A percentile compares a stretch with the other conserved stretches of the same genome.
Evolutionary conservation across 2,888 invertebrate genomes (phyloP).

Genomic region (Trisateles emortualis): DNA sequence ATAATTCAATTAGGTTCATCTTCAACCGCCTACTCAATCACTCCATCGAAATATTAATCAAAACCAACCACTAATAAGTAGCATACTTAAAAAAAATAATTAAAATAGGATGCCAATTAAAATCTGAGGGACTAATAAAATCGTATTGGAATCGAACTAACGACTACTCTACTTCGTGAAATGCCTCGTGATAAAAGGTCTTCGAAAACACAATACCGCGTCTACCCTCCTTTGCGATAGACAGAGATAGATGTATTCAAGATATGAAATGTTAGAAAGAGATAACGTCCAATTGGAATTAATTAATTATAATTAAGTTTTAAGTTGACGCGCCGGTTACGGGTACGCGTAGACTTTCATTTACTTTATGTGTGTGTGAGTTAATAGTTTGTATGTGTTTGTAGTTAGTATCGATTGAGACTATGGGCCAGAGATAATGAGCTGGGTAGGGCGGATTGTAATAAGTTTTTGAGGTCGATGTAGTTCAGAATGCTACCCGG

Average conservation of each 20-base stretch:
- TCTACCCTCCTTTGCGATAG: constrained; percentile 73
- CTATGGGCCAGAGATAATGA: constrained; percentile 84
- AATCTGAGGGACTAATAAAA: constrained; percentile 82
- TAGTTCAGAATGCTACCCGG: constrained; percentile 54
- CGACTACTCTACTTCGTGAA: constrained; percentile 79
- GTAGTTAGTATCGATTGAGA: constrained; percentile 83
- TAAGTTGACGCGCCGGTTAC: constrained; percentile 90
- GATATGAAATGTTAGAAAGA: constrained; percentile 73
- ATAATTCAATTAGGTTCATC: constrained; percentile 22
- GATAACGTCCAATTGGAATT: constrained; percentile 89
- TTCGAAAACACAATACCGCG: constrained; percentile 84
- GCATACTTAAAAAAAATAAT: constrained; percentile 47
- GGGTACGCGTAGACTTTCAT: constrained; percentile 81
- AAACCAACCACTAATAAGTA: constrained; percentile 46
- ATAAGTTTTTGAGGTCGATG: constrained; percentile 80
- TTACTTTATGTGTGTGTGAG: constrained; percentile 74
- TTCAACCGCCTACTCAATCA: constrained; percentile 30
- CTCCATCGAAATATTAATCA: constrained; percentile 43
- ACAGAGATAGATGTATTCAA: constrained; percentile 78
- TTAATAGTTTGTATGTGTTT: constrained; percentile 66
- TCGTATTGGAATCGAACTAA: constrained; percentile 81
- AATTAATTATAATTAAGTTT: constrained; percentile 95
- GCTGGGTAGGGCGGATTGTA: constrained; percentile 78
- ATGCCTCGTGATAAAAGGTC: constrained; percentile 84
- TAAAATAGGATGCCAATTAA: constrained; percentile 81